Percentiles rank a stretch among this genome's conserved stretches.
Conservation (phyloP, 2,888 invertebrate genomes). For the Sicus ferrugineus region DNA sequence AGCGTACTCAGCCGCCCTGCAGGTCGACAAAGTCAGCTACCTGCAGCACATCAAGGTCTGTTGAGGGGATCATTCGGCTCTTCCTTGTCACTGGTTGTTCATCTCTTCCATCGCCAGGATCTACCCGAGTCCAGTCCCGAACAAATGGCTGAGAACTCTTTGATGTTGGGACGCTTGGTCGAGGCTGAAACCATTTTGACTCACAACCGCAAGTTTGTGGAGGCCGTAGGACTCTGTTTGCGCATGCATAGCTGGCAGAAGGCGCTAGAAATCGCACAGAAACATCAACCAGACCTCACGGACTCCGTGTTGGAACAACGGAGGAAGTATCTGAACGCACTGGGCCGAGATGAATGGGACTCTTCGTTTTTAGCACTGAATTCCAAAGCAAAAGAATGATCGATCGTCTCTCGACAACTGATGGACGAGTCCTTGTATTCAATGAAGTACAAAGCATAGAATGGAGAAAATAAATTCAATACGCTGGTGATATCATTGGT, state of each 20-base stretch:
- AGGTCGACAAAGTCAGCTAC: conserved; percentile 86
- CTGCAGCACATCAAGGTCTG: conserved; percentile 85
- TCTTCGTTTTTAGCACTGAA: conserved; percentile 50
- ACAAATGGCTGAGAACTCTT: conserved; percentile 64
- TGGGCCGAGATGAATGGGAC: conserved; percentile 59
- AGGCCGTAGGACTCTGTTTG: conserved; percentile 58
- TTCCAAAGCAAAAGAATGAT: too few species aligned
- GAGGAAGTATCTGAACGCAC: conserved; percentile 56
- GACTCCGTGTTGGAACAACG: conserved; percentile 56
- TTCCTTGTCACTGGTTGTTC: not conserved
- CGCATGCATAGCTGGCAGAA: conserved; percentile 64
- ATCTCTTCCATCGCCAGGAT: not conserved
- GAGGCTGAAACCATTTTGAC: conserved; percentile 64
- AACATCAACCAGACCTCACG: conserved; percentile 52
- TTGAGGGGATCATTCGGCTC: conserved; percentile 35
- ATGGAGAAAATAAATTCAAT: conserved; percentile 46
- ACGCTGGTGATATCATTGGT: conserved; percentile 71
- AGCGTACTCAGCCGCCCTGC: conserved; percentile 89
- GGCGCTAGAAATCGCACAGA: conserved; percentile 60
- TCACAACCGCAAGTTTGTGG: conserved; percentile 58
- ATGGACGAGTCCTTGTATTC: too few species aligned
- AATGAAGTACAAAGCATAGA: not conserved
- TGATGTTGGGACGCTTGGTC: conserved; percentile 60
- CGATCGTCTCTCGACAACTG: too few species aligned
- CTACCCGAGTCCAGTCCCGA: conserved; percentile 58